A percentile compares a stretch with the other conserved stretches of the same genome.
Conservation (phyloP, 2,113 vertebrate genomes). For the Hiodon tergisus region DNA sequence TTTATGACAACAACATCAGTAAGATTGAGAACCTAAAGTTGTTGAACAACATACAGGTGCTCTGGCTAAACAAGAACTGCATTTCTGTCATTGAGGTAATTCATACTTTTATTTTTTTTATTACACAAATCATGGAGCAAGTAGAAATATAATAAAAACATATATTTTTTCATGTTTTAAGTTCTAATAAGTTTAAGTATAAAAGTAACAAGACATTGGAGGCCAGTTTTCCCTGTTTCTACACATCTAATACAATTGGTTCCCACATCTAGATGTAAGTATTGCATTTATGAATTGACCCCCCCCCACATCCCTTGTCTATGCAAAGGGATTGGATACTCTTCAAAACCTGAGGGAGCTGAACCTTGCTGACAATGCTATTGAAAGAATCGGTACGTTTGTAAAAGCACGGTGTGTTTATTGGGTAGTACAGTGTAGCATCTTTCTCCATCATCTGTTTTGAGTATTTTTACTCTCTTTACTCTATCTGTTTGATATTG, state of each 20-base stretch:
- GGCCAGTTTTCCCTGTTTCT: not conserved
- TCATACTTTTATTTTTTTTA: not conserved
- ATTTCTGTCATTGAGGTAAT: slow-evolving; percentile 68
- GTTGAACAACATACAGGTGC: slow-evolving; percentile 54
- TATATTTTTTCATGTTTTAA: no score
- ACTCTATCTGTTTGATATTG: not conserved
- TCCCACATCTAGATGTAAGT: no score
- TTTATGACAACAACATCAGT: slow-evolving; percentile 73
- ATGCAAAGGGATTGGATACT: slow-evolving; percentile 61
- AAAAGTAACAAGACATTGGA: not conserved
- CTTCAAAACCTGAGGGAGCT: slow-evolving; percentile 74
- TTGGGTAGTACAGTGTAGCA: not conserved
- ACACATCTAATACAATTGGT: not conserved
- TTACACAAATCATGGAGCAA: not conserved
- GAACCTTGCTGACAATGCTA: slow-evolving; percentile 71
- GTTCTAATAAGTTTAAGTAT: no score
- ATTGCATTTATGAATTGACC: no score
- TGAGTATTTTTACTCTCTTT: not conserved
- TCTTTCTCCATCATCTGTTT: not conserved
- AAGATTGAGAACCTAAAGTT: slow-evolving; percentile 64
- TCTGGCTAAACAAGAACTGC: slow-evolving; percentile 74
- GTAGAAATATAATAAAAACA: no score
- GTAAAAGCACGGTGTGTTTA: not conserved
- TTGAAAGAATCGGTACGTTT: slow-evolving; percentile 69
- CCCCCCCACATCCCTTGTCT: not conserved